Evolutionary conservation across 1,140 invertebrate genomes (phyloP).

Genomic region (Heliconius himera): DNA sequence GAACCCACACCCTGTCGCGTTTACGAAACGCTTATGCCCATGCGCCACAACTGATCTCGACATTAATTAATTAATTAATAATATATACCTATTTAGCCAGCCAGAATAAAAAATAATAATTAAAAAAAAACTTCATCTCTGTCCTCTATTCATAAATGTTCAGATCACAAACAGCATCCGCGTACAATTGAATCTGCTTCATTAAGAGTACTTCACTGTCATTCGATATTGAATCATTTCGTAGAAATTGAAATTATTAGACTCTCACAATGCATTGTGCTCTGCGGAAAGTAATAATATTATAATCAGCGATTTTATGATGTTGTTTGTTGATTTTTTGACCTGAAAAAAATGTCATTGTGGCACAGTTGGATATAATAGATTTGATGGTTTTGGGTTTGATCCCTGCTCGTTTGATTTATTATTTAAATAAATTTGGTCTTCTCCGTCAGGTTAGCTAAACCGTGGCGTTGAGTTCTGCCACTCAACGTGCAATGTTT

Average conservation of each 20-base stretch:
- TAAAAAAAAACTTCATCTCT: background rate
- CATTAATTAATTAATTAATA: no score
- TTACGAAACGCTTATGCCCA: no score
- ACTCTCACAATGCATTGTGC: background rate
- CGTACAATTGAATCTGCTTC: constrained; percentile 12
- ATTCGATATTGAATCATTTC: background rate
- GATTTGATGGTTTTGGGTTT: no score
- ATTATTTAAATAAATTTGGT: no score
- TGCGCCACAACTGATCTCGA: no score
- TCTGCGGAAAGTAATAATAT: background rate
- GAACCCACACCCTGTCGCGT: no score
- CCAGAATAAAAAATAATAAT: background rate
- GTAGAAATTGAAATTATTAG: constrained; percentile 14
- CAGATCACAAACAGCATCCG: background rate
- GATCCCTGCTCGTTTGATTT: no score
- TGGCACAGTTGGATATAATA: no score
- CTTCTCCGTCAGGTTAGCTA: no score
- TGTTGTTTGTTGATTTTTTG: background rate
- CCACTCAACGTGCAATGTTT: no score
- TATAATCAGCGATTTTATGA: background rate
- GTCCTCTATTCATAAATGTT: constrained; percentile 5
- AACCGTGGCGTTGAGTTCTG: no score
- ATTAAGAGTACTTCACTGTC: constrained; percentile 4
- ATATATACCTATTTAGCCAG: background rate
- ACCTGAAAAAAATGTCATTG: background rate